Percentiles rank a stretch among this genome's conserved stretches.
phyloP scores from a whole-genome alignment of 2,797 vertebrate species.

The Cirrhinus mrigala region DNA sequence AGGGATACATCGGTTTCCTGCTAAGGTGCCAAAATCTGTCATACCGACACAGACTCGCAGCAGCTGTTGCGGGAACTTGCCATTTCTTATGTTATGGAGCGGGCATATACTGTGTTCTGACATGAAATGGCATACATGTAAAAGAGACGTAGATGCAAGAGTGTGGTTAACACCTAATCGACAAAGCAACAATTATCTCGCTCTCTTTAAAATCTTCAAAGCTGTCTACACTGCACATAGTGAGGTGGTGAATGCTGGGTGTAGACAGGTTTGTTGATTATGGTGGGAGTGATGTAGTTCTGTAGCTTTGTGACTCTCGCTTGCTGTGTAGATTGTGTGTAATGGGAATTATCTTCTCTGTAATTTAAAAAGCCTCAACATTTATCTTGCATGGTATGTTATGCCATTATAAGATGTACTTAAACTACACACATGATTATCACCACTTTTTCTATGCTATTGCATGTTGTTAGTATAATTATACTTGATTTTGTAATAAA shows the following conservation, averaged over 20 bases:
- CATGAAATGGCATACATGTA: constrained; percentile 1
- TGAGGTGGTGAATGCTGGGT: background rate
- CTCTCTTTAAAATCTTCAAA: background rate
- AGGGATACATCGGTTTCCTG: constrained; percentile 66
- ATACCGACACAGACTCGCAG: constrained; percentile 28
- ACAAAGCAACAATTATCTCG: background rate
- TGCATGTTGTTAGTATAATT: background rate
- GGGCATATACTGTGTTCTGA: constrained; percentile 3
- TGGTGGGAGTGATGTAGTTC: constrained; percentile 1
- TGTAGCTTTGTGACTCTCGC: background rate
- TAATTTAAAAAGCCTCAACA: background rate
- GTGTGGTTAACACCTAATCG: background rate
- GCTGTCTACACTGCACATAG: background rate
- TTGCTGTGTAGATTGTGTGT: background rate
- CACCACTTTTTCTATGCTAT: background rate
- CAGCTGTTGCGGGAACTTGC: constrained; percentile 44
- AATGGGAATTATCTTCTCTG: background rate
- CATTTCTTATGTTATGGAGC: constrained; percentile 32
- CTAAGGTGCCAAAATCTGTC: constrained; percentile 51
- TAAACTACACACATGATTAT: background rate
- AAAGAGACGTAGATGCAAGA: background rate
- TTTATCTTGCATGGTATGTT: background rate
- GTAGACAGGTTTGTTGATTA: constrained; percentile 15
- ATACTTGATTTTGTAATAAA: background rate
- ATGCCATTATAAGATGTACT: background rate